Percentiles rank a stretch among this genome's conserved stretches.
These are phyloP conservation scores for Neotragus pygmaeus DNA, from an alignment of 2,113 vertebrate genomes.

Conservation along the genomic window DNA sequence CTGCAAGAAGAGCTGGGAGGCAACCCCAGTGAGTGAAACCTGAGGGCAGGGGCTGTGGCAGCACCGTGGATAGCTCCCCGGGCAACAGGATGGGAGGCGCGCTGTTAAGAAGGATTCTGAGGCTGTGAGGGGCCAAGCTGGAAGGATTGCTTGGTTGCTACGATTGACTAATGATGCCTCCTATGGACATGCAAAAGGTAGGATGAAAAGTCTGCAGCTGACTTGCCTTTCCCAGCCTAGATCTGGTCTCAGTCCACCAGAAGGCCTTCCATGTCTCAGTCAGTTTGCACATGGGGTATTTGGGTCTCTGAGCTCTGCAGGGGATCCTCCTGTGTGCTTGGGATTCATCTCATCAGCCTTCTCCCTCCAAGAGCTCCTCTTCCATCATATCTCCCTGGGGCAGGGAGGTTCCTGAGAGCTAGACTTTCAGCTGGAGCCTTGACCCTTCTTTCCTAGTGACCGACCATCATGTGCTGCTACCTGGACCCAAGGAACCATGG, in stretches of 20 bases:
- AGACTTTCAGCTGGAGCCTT: background rate
- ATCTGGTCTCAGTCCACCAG: background rate
- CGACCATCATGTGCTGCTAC: background rate
- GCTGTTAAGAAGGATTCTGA: constrained; percentile 16
- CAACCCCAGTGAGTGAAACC: background rate
- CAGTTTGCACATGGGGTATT: background rate
- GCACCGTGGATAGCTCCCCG: constrained; percentile 33
- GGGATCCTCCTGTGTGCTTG: no score
- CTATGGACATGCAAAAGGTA: fast-evolving
- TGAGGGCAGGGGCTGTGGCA: background rate
- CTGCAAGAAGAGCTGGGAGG: background rate
- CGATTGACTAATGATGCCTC: background rate
- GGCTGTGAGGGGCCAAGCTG: background rate
- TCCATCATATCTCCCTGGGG: background rate
- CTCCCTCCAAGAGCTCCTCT: background rate
- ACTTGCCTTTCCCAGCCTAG: background rate
- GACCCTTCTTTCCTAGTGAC: background rate
- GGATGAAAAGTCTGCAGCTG: background rate
- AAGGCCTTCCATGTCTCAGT: background rate
- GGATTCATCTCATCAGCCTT: background rate
- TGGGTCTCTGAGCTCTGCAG: background rate
- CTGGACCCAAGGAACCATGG: background rate
- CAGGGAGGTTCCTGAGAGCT: background rate
- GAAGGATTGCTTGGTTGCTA: background rate
- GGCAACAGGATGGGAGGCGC: fast-evolving